A percentile compares a stretch with the other conserved stretches of the same genome.
These are phyloP conservation scores for Chiroxiphia lanceolata DNA, from an alignment of 2,797 vertebrate genomes.

Conservation along the genomic window DNA sequence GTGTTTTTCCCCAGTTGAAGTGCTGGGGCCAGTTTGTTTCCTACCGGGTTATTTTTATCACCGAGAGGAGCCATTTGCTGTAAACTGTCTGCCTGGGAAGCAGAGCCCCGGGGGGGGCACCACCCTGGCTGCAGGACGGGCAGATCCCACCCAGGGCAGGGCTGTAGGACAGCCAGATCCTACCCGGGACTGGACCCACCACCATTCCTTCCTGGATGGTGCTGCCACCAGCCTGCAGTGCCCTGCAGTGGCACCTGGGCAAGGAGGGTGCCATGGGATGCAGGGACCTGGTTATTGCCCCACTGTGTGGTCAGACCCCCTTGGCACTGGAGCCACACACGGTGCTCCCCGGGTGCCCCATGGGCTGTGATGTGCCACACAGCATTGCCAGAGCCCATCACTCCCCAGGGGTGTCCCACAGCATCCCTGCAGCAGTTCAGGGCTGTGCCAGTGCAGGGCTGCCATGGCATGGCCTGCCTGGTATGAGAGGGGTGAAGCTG, in stretches of 20 bases:
- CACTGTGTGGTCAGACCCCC: rapidly evolving
- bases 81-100: background rate
- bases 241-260: background rate
- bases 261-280: background rate
- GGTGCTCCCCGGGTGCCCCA: rapidly evolving
- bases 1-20: background rate
- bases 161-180: rapidly evolving
- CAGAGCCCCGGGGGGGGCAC: rapidly evolving
- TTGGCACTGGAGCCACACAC: rapidly evolving
- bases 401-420: background rate
- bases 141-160: rapidly evolving
- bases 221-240: background rate
- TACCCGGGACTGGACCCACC: rapidly evolving
- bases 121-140: rapidly evolving
- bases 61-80: background rate
- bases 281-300: rapidly evolving
- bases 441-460: rapidly evolving
- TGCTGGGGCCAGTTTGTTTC: background rate
- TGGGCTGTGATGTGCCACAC: background rate
- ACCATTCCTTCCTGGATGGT: rapidly evolving
- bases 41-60: background rate
- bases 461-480: rapidly evolving
- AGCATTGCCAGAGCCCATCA: rapidly evolving
- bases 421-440: background rate
- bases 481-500: background rate